A percentile compares a stretch with the other conserved stretches of the same genome.
phyloP scores from a whole-genome alignment of 2,113 vertebrate genomes.

The Abramis brama region DNA sequence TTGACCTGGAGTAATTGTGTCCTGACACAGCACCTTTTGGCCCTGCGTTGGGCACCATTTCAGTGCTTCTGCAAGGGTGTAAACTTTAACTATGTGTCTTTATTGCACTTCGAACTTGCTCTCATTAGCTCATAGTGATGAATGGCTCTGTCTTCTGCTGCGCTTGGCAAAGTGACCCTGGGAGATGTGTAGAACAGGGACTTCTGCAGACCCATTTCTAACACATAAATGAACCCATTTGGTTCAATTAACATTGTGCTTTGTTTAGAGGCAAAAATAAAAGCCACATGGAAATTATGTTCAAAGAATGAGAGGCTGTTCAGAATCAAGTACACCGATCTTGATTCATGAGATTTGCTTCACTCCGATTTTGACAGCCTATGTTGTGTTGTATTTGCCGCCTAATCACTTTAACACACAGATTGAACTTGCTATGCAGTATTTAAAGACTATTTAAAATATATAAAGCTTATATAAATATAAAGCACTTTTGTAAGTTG shows the following conservation, averaged over 20 bases:
- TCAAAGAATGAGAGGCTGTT: not conserved
- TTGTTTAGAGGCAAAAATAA: slow-evolving; percentile 36
- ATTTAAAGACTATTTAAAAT: no score
- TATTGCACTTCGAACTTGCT: slow-evolving; percentile 65
- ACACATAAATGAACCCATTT: slow-evolving; percentile 49
- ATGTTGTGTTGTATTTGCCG: not conserved
- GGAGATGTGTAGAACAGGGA: slow-evolving; percentile 65
- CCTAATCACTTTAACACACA: not conserved
- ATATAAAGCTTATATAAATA: no score
- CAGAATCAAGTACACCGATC: not conserved
- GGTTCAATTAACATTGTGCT: slow-evolving; percentile 49
- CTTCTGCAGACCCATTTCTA: slow-evolving; percentile 62
- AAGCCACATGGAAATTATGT: not conserved
- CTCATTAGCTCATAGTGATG: slow-evolving; percentile 79
- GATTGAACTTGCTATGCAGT: no score
- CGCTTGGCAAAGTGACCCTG: slow-evolving; percentile 74
- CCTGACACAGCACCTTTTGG: slow-evolving; percentile 45
- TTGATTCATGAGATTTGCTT: not conserved
- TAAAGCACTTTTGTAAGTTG: no score
- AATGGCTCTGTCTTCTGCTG: slow-evolving; percentile 66
- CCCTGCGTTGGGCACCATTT: slow-evolving; percentile 47
- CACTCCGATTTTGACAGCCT: not conserved
- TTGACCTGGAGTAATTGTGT: slow-evolving; percentile 53
- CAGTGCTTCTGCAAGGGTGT: slow-evolving; percentile 62
- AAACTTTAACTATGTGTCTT: slow-evolving; percentile 70